Base-by-base conservation (phyloP, 2,888 invertebrate genomes). In the Drosophila sordidula region DNA sequence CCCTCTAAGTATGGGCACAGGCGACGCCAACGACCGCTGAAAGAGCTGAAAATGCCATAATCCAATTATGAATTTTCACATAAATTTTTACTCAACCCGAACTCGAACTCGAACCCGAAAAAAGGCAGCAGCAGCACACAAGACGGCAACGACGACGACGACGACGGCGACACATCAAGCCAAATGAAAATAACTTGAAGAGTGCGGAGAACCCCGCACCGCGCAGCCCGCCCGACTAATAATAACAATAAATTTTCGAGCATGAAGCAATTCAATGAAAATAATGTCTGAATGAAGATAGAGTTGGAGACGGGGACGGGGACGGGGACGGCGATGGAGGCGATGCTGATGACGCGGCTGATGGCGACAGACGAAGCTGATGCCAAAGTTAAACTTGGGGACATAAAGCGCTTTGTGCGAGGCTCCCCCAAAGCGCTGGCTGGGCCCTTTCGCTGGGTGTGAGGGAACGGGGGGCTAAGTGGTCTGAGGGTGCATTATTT, bases 41-140 rank as follows among this genome's bases (percentile, higher is more conserved):
- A 62, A 84, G 64, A 85, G 59, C 82, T 78, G 58, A 72, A 73
- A 86, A 80, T 80, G 84, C 88, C 88, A 89, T 89, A 89, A 83
- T 83, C 88, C 86, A 83, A 89, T 89, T 87, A 83, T 83, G 89
- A 87, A 78, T 83, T 83, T 83, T 89, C 89, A 85, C 83, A 83
- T 83, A 78, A 87, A 89, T 83, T 89, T 80, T 51, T 67, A 78
- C 69, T 58, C 79, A 74, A 74, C 50, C 75, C 75, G 50, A 78
- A 75, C 52, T 26, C 57, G 47, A 74, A 56, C 22, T 18, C 42
- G 26, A 49, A 42, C 11, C 38, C 49, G 26, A 54, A 14, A 16
- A 55, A 36, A 25, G 4, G 29, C 45, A 36, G 39, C 67, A 67
- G 50, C 64, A 49, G 67, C 50, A 29, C 25, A 50, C 26, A 25